These are phyloP conservation scores for Melanostoma mellinum DNA, from an alignment of 2,888 invertebrate species.

Conservation along the genomic window DNA sequence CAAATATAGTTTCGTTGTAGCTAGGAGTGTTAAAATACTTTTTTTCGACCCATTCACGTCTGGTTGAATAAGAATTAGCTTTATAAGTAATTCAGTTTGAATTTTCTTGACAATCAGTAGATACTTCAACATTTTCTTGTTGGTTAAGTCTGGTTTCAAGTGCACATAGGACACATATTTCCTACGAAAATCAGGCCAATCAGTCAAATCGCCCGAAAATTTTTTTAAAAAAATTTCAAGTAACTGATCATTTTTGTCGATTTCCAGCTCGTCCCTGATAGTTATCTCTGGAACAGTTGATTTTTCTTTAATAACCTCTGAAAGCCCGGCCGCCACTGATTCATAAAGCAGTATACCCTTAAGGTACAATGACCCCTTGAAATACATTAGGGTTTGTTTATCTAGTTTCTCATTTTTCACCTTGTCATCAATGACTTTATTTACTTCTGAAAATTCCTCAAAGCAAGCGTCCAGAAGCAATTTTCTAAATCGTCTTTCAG, in stretches of 20 bases:
- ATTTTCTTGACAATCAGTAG: not conserved
- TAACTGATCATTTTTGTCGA: not conserved
- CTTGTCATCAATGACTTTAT: too few relatives aligned
- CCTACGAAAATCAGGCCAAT: not conserved
- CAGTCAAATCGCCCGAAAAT: not conserved
- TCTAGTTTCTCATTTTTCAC: too few relatives aligned
- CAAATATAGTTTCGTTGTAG: not conserved
- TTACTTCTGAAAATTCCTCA: too few relatives aligned
- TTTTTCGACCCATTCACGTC: not conserved
- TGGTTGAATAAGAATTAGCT: not conserved
- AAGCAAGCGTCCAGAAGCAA: too few relatives aligned
- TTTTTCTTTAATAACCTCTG: too few relatives aligned
- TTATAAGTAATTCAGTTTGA: not conserved
- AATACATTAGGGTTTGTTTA: too few relatives aligned
- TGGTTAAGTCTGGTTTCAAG: not conserved
- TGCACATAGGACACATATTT: not conserved
- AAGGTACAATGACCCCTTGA: too few relatives aligned
- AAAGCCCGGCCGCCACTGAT: too few relatives aligned
- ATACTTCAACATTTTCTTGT: not conserved
- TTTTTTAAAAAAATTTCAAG: not conserved
- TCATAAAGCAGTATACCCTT: too few relatives aligned
- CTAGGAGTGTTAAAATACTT: not conserved
- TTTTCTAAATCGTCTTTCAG: too few relatives aligned
- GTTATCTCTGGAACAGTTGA: too few relatives aligned
- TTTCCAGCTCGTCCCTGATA: not conserved